Evolutionary conservation across 2,797 vertebrate genomes (phyloP).

Genomic region (Macrochelys suwanniensis): DNA sequence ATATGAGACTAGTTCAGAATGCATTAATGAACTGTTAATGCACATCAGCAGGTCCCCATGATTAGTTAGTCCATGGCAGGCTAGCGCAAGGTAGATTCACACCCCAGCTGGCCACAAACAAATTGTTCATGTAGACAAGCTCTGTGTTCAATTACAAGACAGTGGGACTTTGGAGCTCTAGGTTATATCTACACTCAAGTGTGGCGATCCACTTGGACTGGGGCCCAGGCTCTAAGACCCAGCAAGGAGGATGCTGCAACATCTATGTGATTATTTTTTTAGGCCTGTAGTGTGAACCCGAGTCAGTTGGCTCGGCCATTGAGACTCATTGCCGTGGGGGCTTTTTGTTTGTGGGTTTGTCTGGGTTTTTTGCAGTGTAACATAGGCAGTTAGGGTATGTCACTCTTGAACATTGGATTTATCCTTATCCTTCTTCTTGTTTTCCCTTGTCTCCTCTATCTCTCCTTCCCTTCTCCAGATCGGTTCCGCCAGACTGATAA

Average conservation of each 20-base stretch:
- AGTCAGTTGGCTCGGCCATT: background rate
- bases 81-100: background rate
- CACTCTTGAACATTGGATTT: background rate
- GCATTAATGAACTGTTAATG: background rate
- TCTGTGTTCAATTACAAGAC: background rate
- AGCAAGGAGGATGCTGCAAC: background rate
- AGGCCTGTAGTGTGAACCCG: background rate
- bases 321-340: background rate
- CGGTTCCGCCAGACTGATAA: background rate
- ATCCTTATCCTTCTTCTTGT: background rate
- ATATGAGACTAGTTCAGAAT: background rate
- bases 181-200: background rate
- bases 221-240: background rate
- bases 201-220: background rate
- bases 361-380: background rate
- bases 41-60: background rate
- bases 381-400: background rate
- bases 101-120: background rate
- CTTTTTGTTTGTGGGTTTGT: too few relatives aligned
- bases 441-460: accelerated
- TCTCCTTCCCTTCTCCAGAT: background rate
- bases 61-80: background rate
- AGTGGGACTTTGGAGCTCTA: background rate
- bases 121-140: background rate
- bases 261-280: background rate